Conservation (phyloP, 2,888 invertebrate genomes). For the Fissipunctia ypsillon region DNA sequence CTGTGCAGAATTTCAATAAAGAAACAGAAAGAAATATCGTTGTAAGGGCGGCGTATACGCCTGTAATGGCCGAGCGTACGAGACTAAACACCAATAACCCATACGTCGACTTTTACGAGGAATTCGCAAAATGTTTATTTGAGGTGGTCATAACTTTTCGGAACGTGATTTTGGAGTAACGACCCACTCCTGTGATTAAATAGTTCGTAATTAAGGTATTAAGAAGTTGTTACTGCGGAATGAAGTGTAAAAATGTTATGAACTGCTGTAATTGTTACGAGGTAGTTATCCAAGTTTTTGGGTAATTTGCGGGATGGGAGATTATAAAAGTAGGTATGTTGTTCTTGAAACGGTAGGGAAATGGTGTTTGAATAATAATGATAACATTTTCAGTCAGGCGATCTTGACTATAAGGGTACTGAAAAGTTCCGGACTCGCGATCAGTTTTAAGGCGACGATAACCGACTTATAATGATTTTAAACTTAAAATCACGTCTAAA, state of each 20-base stretch:
- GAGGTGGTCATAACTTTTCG: conserved; percentile 78
- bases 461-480: too few species aligned
- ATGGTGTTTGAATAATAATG: neutral
- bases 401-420: too few species aligned
- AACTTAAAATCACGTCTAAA: too few species aligned
- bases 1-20: conserved; percentile 88
- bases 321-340: conserved; percentile 2
- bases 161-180: conserved; percentile 73
- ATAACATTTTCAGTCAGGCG: too few species aligned
- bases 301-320: conserved; percentile 20
- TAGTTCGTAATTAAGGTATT: conserved; percentile 54
- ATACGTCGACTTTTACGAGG: conserved; percentile 85
- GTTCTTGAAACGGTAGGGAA: neutral
- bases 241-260: conserved; percentile 50
- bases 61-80: conserved; percentile 75
- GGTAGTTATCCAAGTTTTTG: conserved; percentile 18
- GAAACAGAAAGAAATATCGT: conserved; percentile 82
- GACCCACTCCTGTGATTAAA: conserved; percentile 65
- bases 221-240: conserved; percentile 52
- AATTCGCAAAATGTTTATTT: conserved; percentile 85
- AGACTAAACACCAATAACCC: conserved; percentile 79
- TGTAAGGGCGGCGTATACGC: conserved; percentile 69
- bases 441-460: too few species aligned
- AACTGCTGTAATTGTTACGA: conserved; percentile 28
- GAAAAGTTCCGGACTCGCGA: too few species aligned